Evolutionary conservation across 2,888 invertebrate genomes (phyloP).

Genomic region (Andrena dorsata): DNA sequence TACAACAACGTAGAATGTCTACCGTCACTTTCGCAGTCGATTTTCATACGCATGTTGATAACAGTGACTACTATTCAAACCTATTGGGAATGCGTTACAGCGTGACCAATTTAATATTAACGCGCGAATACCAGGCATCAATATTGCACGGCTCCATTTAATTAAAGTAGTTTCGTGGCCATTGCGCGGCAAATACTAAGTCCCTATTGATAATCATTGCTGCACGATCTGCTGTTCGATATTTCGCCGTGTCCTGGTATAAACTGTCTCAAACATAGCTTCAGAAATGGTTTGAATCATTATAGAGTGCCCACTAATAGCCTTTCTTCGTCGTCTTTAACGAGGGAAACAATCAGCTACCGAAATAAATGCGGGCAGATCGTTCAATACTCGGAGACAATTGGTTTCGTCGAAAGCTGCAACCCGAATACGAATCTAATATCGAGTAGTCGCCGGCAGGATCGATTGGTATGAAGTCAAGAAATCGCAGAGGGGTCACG

Average conservation of each 20-base stretch:
- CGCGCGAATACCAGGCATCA: constrained; percentile 11
- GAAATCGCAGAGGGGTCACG: neutral
- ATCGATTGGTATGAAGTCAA: neutral
- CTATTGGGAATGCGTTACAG: constrained; percentile 4
- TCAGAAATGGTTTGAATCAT: too few relatives aligned
- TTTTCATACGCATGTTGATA: neutral
- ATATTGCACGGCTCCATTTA: constrained; percentile 24
- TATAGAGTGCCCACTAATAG: too few relatives aligned
- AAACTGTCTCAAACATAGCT: neutral
- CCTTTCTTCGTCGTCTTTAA: neutral
- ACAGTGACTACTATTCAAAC: neutral
- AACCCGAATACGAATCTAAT: neutral
- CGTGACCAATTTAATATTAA: constrained; percentile 1
- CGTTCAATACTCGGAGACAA: too few relatives aligned
- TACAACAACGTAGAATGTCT: neutral
- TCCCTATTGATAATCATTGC: constrained; percentile 40
- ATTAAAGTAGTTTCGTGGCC: constrained; percentile 8
- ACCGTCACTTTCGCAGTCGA: neutral
- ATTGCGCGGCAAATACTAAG: constrained; percentile 19
- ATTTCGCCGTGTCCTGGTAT: neutral
- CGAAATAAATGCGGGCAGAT: too few relatives aligned
- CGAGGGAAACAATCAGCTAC: too few relatives aligned
- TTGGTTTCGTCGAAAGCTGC: too few relatives aligned
- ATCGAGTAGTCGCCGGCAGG: neutral
- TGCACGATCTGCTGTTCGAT: neutral